Conservation (phyloP, 2,113 vertebrate genomes). For the Podarcis raffonei region DNA sequence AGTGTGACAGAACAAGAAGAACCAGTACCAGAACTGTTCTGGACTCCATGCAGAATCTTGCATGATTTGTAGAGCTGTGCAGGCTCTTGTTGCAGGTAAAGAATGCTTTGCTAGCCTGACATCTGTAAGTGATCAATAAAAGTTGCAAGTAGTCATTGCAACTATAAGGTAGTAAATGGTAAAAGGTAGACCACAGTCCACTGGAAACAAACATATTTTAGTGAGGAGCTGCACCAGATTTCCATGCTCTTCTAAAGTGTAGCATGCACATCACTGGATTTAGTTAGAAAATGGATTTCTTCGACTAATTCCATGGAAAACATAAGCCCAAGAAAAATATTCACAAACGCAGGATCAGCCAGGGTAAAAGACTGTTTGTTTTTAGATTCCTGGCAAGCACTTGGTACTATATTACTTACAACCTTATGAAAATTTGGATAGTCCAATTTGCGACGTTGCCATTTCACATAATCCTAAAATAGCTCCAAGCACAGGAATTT, state of each 20-base stretch:
- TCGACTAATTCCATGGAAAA: not conserved
- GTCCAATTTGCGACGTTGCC: not conserved
- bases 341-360: not conserved
- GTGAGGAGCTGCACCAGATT: not conserved
- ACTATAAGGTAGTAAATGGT: not conserved
- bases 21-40: too few relatives aligned
- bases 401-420: not conserved
- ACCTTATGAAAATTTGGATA: fast-evolving
- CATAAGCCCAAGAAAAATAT: fast-evolving
- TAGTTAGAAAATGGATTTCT: not conserved
- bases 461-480: not conserved
- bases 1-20: too few relatives aligned
- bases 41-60: too few relatives aligned
- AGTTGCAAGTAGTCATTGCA: not conserved
- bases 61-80: too few relatives aligned
- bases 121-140: too few relatives aligned
- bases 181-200: not conserved
- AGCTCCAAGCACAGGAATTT: not conserved
- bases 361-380: not conserved
- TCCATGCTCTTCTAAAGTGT: not conserved
- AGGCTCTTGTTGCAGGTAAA: too few relatives aligned
- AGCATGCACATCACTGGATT: not conserved
- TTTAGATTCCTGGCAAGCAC: not conserved
- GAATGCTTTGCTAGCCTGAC: too few relatives aligned
- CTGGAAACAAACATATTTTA: not conserved